Percentiles rank a stretch among this genome's conserved stretches.
Conservation (phyloP, 2,113 vertebrate genomes). For the Recurvirostra avosetta region DNA sequence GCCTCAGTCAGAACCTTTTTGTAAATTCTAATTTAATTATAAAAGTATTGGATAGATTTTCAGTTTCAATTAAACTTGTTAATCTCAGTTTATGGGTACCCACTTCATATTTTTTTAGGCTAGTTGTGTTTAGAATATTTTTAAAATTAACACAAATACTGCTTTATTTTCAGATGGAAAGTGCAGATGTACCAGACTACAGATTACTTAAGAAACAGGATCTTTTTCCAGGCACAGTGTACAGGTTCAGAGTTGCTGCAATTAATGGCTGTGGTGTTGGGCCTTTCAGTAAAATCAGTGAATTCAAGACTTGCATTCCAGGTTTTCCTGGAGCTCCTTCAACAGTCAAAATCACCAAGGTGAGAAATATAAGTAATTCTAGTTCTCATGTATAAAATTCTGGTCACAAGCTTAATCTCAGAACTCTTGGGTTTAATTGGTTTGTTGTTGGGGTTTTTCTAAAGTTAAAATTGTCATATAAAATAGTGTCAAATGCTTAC, state of each 20-base stretch:
- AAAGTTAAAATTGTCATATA: background rate
- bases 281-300: conserved; percentile 89
- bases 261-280: conserved; percentile 90
- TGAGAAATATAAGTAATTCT: conserved; percentile 46
- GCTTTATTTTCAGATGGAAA: conserved; percentile 71
- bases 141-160: background rate
- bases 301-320: conserved; percentile 96
- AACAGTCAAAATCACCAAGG: conserved; percentile 95
- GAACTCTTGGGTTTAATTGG: background rate
- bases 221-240: conserved; percentile 86
- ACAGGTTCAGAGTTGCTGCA: conserved; percentile 92
- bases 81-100: background rate
- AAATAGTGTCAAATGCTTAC: background rate
- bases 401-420: background rate
- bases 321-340: conserved; percentile 97
- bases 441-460: background rate
- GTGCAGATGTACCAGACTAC: conserved; percentile 79
- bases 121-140: background rate
- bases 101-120: background rate
- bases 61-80: background rate
- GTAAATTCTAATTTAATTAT: background rate
- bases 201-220: conserved; percentile 83
- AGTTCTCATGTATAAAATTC: background rate
- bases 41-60: background rate
- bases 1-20: background rate